Evolutionary conservation across 2,888 invertebrate species (phyloP).

Genomic region (Callyntrura guangdongensis): DNA sequence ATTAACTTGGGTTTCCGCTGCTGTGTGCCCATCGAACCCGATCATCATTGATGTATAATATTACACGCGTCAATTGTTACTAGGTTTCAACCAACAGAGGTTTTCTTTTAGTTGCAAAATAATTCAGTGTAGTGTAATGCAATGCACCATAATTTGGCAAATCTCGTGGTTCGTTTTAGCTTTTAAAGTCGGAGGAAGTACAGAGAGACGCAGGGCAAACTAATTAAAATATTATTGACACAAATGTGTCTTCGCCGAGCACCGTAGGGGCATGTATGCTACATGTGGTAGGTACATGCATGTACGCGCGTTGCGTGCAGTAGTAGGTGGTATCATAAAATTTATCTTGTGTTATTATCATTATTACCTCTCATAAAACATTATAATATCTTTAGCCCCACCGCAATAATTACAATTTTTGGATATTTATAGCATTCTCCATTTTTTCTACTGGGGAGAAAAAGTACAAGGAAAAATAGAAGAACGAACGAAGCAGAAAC

Average conservation of each 20-base stretch:
- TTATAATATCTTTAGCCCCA: constrained; percentile 39
- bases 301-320: not conserved
- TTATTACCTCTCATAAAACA: constrained; percentile 64
- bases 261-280: not conserved
- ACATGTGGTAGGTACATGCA: not conserved
- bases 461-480: not conserved
- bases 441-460: constrained; percentile 9
- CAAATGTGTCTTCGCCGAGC: not conserved
- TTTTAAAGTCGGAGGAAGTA: not conserved
- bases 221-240: constrained; percentile 47
- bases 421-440: constrained; percentile 56
- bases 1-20: too few relatives aligned
- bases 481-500: not conserved
- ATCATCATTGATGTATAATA: too few relatives aligned
- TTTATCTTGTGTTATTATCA: constrained; percentile 52
- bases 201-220: not conserved
- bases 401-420: constrained; percentile 59
- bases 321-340: constrained; percentile 4
- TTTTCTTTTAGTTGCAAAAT: not conserved
- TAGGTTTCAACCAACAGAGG: too few relatives aligned
- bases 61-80: too few relatives aligned
- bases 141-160: not conserved
- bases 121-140: too few relatives aligned
- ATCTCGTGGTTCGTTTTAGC: not conserved
- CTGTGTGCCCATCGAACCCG: too few relatives aligned